These are phyloP conservation scores for Amazona ochrocephala DNA, from an alignment of 2,797 vertebrate species.

Conservation along the genomic window DNA sequence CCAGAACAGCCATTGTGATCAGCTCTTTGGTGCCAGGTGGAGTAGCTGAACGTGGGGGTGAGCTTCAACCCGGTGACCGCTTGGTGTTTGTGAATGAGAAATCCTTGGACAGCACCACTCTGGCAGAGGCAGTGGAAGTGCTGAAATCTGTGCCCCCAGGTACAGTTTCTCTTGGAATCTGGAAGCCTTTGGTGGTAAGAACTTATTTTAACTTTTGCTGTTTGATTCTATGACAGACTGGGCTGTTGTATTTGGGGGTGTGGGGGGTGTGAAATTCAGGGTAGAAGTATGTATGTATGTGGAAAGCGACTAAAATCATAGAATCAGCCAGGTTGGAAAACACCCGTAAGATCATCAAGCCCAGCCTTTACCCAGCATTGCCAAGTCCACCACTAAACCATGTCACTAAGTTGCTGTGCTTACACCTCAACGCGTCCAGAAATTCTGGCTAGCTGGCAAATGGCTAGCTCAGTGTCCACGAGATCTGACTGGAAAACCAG, in stretches of 20 bases:
- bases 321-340: not conserved
- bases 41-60: constrained; percentile 83
- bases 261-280: not conserved
- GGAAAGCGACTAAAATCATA: not conserved
- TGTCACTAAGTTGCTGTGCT: not conserved
- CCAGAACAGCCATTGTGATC: constrained; percentile 91
- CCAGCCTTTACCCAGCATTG: not conserved
- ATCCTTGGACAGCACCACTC: constrained; percentile 77
- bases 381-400: not conserved
- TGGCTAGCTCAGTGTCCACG: not conserved
- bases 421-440: not conserved
- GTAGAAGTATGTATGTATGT: fast-evolving
- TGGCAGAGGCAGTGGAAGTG: constrained; percentile 89
- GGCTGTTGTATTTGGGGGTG: not conserved
- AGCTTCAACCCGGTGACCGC: constrained; percentile 90
- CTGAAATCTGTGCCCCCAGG: constrained; percentile 88
- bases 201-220: not conserved
- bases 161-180: constrained; percentile 87
- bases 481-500: not conserved
- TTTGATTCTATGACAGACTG: fast-evolving
- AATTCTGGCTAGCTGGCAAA: not conserved
- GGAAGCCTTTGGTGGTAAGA: constrained; percentile 89
- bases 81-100: constrained; percentile 89
- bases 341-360: not conserved
- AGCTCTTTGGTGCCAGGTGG: constrained; percentile 90